These are phyloP conservation scores for Drosophila orosa DNA, from an alignment of 1,140 invertebrate species.

Conservation along the genomic window DNA sequence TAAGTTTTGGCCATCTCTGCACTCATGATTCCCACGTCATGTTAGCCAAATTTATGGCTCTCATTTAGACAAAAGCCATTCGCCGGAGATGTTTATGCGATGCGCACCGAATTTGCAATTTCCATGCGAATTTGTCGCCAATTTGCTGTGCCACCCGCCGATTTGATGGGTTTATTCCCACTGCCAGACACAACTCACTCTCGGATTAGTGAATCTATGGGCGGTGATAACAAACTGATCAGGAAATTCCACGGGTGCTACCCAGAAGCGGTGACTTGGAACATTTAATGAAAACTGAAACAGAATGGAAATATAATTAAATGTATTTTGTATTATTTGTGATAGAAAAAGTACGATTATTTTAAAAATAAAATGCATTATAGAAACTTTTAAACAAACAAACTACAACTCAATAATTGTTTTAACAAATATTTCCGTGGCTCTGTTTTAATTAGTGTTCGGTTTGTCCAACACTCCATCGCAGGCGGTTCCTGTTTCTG, in stretches of 20 bases:
- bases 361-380: not conserved
- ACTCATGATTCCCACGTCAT: slow-evolving; percentile 74
- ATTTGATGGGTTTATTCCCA: slow-evolving; percentile 31
- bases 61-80: slow-evolving; percentile 61
- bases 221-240: slow-evolving; percentile 6
- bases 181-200: not conserved
- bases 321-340: not conserved
- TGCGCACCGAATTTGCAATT: slow-evolving; percentile 25
- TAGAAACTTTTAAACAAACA: not conserved
- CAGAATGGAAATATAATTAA: not conserved
- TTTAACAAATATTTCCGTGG: slow-evolving; percentile 11
- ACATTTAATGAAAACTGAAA: not conserved
- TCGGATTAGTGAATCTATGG: not conserved
- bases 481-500: slow-evolving; percentile 18
- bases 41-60: slow-evolving; percentile 65
- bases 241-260: slow-evolving; percentile 9
- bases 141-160: slow-evolving; percentile 27
- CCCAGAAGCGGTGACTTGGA: not conserved
- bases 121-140: slow-evolving; percentile 46
- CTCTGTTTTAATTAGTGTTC: slow-evolving; percentile 42
- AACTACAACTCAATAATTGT: slow-evolving; percentile 13
- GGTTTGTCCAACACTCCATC: slow-evolving; percentile 6
- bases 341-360: not conserved
- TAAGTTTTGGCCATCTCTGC: slow-evolving; percentile 38
- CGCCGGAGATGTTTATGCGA: slow-evolving; percentile 51